Evolutionary conservation across 64 coral and sea anemone genomes (phyloP).

Genomic region (Catalaphyllia jardinei): DNA sequence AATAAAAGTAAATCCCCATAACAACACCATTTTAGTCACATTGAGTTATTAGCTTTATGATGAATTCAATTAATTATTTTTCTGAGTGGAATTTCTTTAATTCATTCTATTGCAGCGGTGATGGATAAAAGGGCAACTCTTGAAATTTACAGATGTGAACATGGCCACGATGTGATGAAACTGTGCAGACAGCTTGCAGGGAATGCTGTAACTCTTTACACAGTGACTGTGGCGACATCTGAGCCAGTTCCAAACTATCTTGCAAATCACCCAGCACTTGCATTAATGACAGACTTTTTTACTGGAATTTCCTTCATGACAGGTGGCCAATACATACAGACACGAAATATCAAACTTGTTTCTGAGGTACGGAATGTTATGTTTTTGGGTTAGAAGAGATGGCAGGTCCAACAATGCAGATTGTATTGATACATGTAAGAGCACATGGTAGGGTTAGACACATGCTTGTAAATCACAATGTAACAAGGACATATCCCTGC

Average conservation of each 20-base stretch:
- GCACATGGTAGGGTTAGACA: no score
- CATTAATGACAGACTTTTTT: constrained; percentile 13
- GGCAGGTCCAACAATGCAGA: no score
- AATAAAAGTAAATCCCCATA: no score
- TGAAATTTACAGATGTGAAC: not conserved
- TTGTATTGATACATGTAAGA: no score
- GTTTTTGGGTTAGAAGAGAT: no score
- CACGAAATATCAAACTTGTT: not conserved
- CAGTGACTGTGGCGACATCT: not conserved
- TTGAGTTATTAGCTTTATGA: no score
- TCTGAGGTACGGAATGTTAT: constrained; percentile 5
- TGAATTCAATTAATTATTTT: no score
- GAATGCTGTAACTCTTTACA: constrained; percentile 21
- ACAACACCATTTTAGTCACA: no score
- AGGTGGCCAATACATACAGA: constrained; percentile 13
- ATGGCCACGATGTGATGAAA: constrained; percentile 22
- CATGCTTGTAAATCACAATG: no score
- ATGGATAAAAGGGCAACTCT: not conserved
- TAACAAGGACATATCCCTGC: no score
- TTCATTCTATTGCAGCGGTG: not conserved
- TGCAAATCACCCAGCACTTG: not conserved
- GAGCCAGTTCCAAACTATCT: not conserved
- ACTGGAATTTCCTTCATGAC: constrained; percentile 22
- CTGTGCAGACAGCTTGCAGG: constrained; percentile 3
- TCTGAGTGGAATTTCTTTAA: not conserved